phyloP scores from a whole-genome alignment of 1,140 invertebrate genomes.

The Dufourea novaeangliae region DNA sequence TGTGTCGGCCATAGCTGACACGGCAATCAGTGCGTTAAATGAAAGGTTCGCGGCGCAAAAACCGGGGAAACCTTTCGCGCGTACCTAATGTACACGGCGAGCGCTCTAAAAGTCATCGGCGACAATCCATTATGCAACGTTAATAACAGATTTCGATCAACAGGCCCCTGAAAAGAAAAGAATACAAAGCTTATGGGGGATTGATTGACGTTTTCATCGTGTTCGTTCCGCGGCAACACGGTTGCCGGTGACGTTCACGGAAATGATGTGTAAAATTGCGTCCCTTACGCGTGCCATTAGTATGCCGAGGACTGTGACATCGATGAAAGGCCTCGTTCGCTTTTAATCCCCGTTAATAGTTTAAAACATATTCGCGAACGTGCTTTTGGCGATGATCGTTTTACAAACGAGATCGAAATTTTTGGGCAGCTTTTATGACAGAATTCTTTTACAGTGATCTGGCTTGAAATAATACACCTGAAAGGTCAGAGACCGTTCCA shows the following conservation, averaged over 20 bases:
- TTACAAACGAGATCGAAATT: slow-evolving; percentile 30
- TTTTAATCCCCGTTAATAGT: slow-evolving; percentile 25
- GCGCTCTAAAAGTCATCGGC: neutral
- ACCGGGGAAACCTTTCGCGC: no score
- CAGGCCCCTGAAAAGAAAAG: slow-evolving; percentile 20
- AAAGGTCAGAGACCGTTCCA: neutral
- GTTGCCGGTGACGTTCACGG: slow-evolving; percentile 40
- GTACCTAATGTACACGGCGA: no score
- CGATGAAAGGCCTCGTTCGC: slow-evolving; percentile 14
- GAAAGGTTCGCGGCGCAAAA: no score
- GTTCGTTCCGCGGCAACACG: slow-evolving; percentile 12
- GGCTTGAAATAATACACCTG: neutral
- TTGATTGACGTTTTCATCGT: slow-evolving; percentile 59
- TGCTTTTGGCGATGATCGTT: slow-evolving; percentile 1
- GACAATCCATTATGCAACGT: neutral
- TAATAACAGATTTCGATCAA: neutral
- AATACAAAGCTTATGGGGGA: slow-evolving; percentile 36
- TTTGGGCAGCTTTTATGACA: no score
- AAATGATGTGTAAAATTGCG: slow-evolving; percentile 52
- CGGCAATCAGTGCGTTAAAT: no score
- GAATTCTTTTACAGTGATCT: no score
- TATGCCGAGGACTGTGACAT: neutral
- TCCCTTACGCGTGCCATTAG: slow-evolving; percentile 27
- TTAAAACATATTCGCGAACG: neutral
- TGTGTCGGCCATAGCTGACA: no score